Base-by-base conservation (phyloP, 2,113 vertebrate genomes). In the Anhinga rufa region DNA sequence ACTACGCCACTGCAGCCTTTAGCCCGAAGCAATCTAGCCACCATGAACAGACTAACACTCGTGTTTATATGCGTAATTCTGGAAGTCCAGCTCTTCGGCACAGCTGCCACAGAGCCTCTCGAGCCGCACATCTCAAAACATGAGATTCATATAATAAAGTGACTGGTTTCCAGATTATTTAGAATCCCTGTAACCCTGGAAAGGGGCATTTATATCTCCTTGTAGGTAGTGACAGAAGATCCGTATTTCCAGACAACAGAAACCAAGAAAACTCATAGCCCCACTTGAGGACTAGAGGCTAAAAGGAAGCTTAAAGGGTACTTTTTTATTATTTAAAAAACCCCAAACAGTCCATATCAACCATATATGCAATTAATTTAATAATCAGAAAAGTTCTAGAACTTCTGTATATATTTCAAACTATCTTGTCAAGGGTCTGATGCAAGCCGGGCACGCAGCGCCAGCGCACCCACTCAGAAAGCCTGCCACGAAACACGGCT, bases 21-120 rank as follows among this genome's bases (percentile, higher is more conserved):
- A 78, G 6, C 42, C n/a, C 17, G 14, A 66, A 70, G 72, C 49
- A 36, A 82, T 14, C 80, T 12, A 80, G 20, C 38, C 61, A 85
- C 32, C 1, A 2, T 40, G 77, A 92, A 52, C 24, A 68, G 60
- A 92, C 25, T 7, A 46, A 57, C 46, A 16, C 51, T 28, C 0
- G 0, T 9, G 46, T 38, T 81, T 9, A 1, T 3, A 26, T 0
- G 34, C 25, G 82, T 55, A 64, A 0, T 42, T 86, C 44, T 32
- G 52, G 3, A 44, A 29, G 48, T 19, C 24, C 65, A 52, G n/a
- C 72, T 58, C 88, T 54, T 55, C 0, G 40, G n/a, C 55, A 62
- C 8, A 10, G 70, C 70, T 31, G 51, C 62, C 82, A 65, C 0
- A 64, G 31, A 79, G 48, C 64, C 72, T 82, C 77, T 68, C 48